Conservation (phyloP, 2,113 vertebrate genomes). For the Circaetus cinerascens region DNA sequence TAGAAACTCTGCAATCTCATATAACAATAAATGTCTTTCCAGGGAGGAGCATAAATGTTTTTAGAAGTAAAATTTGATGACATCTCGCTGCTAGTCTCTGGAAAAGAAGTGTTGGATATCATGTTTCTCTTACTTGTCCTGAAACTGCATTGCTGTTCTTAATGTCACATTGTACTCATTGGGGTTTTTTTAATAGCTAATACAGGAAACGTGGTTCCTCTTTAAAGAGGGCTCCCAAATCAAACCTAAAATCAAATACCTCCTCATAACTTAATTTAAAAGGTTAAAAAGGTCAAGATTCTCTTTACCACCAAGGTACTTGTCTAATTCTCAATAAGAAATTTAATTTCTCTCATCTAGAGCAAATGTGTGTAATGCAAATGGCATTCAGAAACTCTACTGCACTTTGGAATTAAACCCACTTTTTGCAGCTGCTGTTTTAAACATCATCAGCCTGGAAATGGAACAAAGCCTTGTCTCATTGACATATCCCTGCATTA, state of each 20-base stretch:
- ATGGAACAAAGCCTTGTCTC: background rate
- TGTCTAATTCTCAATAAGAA: background rate
- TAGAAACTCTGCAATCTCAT: background rate
- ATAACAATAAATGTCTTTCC: background rate
- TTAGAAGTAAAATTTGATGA: background rate
- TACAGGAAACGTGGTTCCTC: background rate
- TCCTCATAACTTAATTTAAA: background rate
- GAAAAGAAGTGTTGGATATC: background rate
- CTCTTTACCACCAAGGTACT: background rate
- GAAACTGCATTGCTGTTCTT: background rate
- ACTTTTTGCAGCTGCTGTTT: slow-evolving; percentile 18
- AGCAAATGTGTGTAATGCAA: background rate
- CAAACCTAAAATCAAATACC: background rate
- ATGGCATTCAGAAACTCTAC: background rate
- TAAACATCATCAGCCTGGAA: background rate
- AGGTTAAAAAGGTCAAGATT: background rate
- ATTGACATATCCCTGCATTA: background rate
- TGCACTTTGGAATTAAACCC: background rate
- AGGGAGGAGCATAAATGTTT: background rate
- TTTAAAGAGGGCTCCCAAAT: background rate
- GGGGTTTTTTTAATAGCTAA: background rate
- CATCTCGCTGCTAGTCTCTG: background rate
- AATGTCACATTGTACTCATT: background rate
- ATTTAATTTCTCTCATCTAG: background rate
- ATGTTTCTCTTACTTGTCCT: background rate